These are phyloP conservation scores for Gymnoscelis rufifasciata DNA, from an alignment of 2,888 invertebrate genomes.

Conservation along the genomic window DNA sequence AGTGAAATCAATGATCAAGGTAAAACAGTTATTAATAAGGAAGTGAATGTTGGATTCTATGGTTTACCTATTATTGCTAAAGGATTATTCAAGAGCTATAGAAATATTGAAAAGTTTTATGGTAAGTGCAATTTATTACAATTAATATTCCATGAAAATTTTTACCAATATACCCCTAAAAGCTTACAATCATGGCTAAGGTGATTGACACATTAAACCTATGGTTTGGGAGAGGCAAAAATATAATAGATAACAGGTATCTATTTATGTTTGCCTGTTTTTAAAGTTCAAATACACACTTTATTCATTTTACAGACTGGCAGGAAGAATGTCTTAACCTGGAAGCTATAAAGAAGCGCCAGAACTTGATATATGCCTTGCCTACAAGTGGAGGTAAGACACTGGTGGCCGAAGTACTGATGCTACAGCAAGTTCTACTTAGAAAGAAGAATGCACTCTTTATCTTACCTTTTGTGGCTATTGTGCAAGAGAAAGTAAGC, in stretches of 20 bases:
- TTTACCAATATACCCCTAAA: too few relatives aligned
- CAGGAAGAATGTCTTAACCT: slow-evolving; percentile 93
- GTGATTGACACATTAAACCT: too few relatives aligned
- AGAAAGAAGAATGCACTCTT: slow-evolving; percentile 90
- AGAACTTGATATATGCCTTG: slow-evolving; percentile 93
- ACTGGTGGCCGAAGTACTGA: slow-evolving; percentile 95
- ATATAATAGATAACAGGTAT: neutral
- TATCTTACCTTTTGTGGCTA: slow-evolving; percentile 95
- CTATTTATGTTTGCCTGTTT: too few relatives aligned
- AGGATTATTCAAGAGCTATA: slow-evolving; percentile 84
- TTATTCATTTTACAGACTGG: slow-evolving; percentile 86
- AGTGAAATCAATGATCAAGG: slow-evolving; percentile 40
- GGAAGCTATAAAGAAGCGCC: slow-evolving; percentile 83
- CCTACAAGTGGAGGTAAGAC: slow-evolving; percentile 99
- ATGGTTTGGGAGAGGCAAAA: too few relatives aligned
- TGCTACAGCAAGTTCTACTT: slow-evolving; percentile 90
- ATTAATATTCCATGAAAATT: neutral
- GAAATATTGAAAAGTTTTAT: slow-evolving; percentile 90
- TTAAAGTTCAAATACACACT: neutral
- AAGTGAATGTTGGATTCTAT: slow-evolving; percentile 78
- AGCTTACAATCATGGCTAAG: too few relatives aligned
- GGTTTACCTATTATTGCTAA: slow-evolving; percentile 86
- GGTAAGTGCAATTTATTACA: slow-evolving; percentile 71
- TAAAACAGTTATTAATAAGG: slow-evolving; percentile 5
- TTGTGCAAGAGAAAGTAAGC: slow-evolving; percentile 96